Conservation (phyloP, 1,140 invertebrate genomes). For the Stegodyphus mimosarum region DNA sequence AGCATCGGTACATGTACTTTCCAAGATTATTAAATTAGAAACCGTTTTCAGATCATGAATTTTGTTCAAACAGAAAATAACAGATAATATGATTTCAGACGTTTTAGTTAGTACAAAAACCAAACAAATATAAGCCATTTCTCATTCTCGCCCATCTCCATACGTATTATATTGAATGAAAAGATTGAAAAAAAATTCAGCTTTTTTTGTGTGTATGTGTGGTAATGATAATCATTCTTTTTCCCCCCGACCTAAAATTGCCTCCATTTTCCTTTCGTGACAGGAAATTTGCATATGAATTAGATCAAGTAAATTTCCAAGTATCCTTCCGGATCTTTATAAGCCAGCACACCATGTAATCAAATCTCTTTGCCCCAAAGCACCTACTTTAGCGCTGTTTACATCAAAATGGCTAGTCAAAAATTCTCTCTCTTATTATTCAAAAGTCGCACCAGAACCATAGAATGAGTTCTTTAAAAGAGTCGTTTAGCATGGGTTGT, state of each 20-base stretch:
- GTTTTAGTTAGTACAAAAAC: not conserved
- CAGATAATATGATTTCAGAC: no score
- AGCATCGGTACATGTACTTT: no score
- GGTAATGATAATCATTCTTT: not conserved
- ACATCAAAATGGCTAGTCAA: constrained; percentile 1
- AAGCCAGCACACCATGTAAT: constrained; percentile 2
- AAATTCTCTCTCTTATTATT: constrained; percentile 10
- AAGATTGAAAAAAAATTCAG: constrained; percentile 1
- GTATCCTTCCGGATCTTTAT: constrained; percentile 1
- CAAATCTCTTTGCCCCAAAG: constrained; percentile 7
- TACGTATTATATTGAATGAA: not conserved
- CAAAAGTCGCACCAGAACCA: constrained; percentile 2
- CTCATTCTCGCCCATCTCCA: not conserved
- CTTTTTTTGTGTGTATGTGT: not conserved
- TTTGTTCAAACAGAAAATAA: no score
- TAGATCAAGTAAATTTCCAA: constrained; percentile 3
- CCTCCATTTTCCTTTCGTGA: not conserved
- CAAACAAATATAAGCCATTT: not conserved
- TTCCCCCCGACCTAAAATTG: not conserved
- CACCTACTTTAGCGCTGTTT: not conserved
- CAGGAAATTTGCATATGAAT: constrained; percentile 46
- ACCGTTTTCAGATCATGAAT: no score
- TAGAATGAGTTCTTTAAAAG: constrained; percentile 4
- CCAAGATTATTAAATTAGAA: no score
- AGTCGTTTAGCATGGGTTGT: constrained; percentile 19